A percentile compares a stretch with the other conserved stretches of the same genome.
phyloP scores from a whole-genome alignment of 2,888 invertebrate genomes.

The Crepidodera aurea region DNA sequence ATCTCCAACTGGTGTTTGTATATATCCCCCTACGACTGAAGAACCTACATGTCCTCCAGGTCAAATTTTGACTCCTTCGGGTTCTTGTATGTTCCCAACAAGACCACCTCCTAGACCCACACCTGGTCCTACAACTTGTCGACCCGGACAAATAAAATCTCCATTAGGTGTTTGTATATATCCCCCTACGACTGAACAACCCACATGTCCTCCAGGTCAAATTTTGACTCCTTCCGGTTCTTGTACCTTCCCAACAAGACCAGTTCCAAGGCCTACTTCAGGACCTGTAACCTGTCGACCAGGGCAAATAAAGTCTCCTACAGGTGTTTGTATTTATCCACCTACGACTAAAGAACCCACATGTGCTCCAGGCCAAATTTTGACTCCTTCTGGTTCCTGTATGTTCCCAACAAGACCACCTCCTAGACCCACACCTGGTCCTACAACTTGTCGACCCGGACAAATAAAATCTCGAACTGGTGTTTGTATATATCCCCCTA shows the following conservation, averaged over 20 bases:
- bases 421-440: conserved; percentile 11
- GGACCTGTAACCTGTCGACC: conserved; percentile 57
- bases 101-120: conserved; percentile 23
- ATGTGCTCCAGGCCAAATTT: conserved; percentile 25
- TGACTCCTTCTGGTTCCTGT: conserved; percentile 36
- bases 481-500: conserved; percentile 1
- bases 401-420: conserved; percentile 28
- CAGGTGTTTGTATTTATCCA: conserved; percentile 38
- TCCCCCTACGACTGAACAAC: not conserved
- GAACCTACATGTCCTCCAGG: conserved; percentile 28
- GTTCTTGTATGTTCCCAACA: conserved; percentile 34
- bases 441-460: conserved; percentile 24
- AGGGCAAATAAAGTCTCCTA: conserved; percentile 31
- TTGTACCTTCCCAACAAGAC: conserved; percentile 31
- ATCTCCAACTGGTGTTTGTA: conserved; percentile 27
- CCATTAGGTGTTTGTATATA: not conserved
- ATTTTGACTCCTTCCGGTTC: conserved; percentile 30
- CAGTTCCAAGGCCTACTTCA: conserved; percentile 49
- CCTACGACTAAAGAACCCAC: conserved; percentile 4
- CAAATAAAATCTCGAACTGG: conserved; percentile 8
- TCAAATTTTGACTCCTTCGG: conserved; percentile 25
- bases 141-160: conserved; percentile 23
- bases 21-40: conserved; percentile 22
- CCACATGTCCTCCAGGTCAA: conserved; percentile 26
- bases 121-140: not conserved